Base-by-base conservation (phyloP, 2,888 invertebrate species). In the Gonocerus acuteangulatus region DNA sequence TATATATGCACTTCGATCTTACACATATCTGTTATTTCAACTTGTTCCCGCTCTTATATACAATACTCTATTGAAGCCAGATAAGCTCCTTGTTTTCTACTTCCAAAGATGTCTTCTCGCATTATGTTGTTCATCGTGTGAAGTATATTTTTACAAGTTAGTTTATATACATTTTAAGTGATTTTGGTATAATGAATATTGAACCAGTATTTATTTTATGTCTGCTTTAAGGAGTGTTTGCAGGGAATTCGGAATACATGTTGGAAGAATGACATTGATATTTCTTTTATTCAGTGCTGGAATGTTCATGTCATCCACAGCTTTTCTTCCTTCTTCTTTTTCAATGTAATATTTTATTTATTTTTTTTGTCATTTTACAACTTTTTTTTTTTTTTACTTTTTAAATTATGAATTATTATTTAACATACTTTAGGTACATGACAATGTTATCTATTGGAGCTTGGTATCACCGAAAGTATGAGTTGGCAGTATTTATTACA, bases 301-400 rank as follows among this genome's bases (percentile, higher is more conserved):
- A 51, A 86, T 91, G 86, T 97, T 91, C 75, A 86, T 90, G 22
- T 82, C 89, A 1, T 82, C 85, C 67, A 83, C 92, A 1, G 92
- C 96, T 1, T 86, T 92, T 76, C 76, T 99, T 64, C 99, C 99
- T 0, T 92, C 94, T 2, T 86, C 91, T n/a, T 97, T 96, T 81
- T 89, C 95, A 63, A 88, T 89, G 85, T 78, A 71, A 70, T 73
- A 70, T 58, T 58, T 47, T 49, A 23, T 11, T 21, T 39, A 52
- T n/a, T 34, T 47, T 15, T 18, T 48, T 15, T 15, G 9, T 21
- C 9, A 19, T 48, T 48, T 48, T 15, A 9, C 9, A 21, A 16
- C n/a, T n/a, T n/a, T 9, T 4, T 48, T 7, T 6, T 16, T n/a
- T n/a, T 11, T 45, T 9, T 45, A 45, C 11, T 45, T 13, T 13